Evolutionary conservation across 2,888 invertebrate species (phyloP).

Genomic region (Tortrix viridana): DNA sequence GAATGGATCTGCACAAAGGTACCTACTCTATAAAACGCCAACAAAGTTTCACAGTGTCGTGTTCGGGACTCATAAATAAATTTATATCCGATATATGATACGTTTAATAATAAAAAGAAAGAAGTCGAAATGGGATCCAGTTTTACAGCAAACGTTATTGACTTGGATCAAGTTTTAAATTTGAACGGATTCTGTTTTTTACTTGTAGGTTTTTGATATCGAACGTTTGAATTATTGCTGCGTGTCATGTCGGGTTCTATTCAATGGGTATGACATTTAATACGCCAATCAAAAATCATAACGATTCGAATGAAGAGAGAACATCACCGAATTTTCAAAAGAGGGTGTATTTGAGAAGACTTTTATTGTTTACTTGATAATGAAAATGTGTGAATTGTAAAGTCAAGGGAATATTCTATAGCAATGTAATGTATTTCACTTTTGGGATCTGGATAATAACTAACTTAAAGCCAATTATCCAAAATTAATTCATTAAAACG

Average conservation of each 20-base stretch:
- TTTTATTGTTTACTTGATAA: too few species aligned
- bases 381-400: too few species aligned
- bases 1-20: conserved; percentile 4
- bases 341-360: too few species aligned
- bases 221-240: too few species aligned
- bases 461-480: too few species aligned
- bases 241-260: background rate
- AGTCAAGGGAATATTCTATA: too few species aligned
- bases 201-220: conserved; percentile 10
- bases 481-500: too few species aligned
- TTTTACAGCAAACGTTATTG: background rate
- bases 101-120: conserved; percentile 4
- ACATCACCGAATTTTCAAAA: background rate
- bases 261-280: conserved; percentile 30
- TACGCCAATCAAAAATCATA: conserved; percentile 33
- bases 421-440: too few species aligned
- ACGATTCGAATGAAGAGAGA: conserved; percentile 12
- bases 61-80: conserved; percentile 30
- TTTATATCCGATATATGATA: conserved; percentile 26
- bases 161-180: background rate
- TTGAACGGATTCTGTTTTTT: background rate
- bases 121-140: background rate
- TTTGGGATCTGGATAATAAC: too few species aligned
- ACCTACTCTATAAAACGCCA: conserved; percentile 17
- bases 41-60: conserved; percentile 29